phyloP scores from a whole-genome alignment of 2,888 invertebrate species.

The Apoda limacodes region DNA sequence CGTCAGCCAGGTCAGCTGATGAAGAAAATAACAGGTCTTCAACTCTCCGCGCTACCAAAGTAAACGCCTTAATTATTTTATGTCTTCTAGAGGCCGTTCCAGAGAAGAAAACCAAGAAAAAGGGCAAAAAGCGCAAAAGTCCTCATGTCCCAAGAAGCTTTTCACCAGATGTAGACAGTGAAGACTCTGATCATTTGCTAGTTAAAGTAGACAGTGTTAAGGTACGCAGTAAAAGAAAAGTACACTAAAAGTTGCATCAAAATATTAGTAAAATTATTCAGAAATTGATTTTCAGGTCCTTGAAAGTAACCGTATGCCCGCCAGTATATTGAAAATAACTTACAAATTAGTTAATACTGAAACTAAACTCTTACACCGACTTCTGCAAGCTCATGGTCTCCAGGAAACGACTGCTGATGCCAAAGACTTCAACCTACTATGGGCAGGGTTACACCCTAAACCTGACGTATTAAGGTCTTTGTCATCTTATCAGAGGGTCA shows the following conservation, averaged over 20 bases:
- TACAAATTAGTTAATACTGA: constrained; percentile 87
- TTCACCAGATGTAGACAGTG: constrained; percentile 43
- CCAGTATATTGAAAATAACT: constrained; percentile 76
- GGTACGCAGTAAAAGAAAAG: constrained; percentile 24
- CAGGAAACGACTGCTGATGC: constrained; percentile 70
- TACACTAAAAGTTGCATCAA: not conserved
- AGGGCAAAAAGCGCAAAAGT: constrained; percentile 42
- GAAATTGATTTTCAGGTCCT: no score
- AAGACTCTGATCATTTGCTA: constrained; percentile 51
- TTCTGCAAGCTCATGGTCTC: constrained; percentile 83
- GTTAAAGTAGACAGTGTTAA: constrained; percentile 57
- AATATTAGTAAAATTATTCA: no score
- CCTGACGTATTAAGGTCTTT: constrained; percentile 86
- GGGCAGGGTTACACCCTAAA: constrained; percentile 94
- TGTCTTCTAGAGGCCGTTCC: no score
- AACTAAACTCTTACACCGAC: constrained; percentile 80
- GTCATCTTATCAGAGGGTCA: constrained; percentile 91
- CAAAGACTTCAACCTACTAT: constrained; percentile 87
- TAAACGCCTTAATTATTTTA: no score
- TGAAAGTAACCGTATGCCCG: constrained; percentile 72
- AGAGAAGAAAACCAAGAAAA: constrained; percentile 52
- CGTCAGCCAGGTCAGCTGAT: no score
- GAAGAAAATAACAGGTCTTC: no score
- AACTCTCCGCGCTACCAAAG: no score
- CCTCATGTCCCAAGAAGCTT: constrained; percentile 22